Conservation (phyloP, 2,888 invertebrate species). For the Ormyrus pomaceus region DNA sequence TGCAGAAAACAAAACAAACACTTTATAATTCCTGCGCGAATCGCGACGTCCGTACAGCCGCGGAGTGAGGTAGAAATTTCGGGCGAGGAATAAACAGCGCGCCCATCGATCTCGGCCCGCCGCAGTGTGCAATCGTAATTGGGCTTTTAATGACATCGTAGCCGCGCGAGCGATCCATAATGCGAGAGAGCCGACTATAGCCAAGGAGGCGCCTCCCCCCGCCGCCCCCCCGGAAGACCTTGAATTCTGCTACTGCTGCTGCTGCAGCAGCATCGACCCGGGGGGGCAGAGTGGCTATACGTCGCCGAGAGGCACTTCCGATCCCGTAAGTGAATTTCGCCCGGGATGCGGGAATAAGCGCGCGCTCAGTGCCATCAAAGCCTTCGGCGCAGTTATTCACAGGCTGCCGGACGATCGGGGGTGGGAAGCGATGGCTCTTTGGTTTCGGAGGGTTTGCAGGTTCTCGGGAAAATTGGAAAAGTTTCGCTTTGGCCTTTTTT, state of each 20-base stretch:
- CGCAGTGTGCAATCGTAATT: slow-evolving; percentile 29
- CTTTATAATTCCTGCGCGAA: no score
- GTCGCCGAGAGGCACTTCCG: no score
- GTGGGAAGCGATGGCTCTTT: no score
- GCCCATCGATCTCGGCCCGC: background rate
- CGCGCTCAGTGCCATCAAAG: background rate
- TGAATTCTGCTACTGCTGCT: slow-evolving; percentile 30
- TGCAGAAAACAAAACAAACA: no score
- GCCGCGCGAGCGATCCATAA: background rate
- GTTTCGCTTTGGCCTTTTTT: no score
- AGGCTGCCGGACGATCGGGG: no score
- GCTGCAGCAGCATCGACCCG: slow-evolving; percentile 31
- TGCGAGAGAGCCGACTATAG: background rate
- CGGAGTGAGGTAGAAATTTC: no score
- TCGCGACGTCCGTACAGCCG: no score
- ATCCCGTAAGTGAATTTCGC: no score
- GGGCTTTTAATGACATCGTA: slow-evolving; percentile 25
- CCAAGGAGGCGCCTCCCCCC: background rate
- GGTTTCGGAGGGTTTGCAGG: no score
- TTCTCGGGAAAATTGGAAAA: no score
- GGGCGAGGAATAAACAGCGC: no score
- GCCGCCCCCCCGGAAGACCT: slow-evolving; percentile 32
- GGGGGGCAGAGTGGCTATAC: background rate
- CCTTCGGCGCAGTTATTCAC: slow-evolving; percentile 6
- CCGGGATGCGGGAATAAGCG: background rate